Evolutionary conservation across 2,797 vertebrate genomes (phyloP).

Genomic region (Rhinoraja longicauda): DNA sequence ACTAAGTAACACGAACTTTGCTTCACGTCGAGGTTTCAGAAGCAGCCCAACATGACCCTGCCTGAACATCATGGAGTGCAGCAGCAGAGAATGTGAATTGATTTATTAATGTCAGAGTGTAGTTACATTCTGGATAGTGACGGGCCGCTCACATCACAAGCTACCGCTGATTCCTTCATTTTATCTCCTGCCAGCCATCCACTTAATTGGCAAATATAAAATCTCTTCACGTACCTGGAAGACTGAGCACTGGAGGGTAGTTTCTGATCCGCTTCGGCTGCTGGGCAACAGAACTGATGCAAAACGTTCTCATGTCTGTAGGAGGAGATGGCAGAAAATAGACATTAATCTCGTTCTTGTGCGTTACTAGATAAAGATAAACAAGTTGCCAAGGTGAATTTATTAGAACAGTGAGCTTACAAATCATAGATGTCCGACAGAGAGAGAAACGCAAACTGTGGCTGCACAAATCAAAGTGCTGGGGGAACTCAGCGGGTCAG

Average conservation of each 20-base stretch:
- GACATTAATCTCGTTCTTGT: slow-evolving; percentile 37
- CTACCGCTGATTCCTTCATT: background rate
- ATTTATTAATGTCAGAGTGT: background rate
- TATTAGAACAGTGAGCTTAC: background rate
- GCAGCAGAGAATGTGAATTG: background rate
- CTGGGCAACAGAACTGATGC: slow-evolving; percentile 97
- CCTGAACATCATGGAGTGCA: background rate
- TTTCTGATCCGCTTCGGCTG: slow-evolving; percentile 82
- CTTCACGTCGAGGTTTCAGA: background rate
- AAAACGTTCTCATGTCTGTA: slow-evolving; percentile 90
- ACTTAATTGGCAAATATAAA: slow-evolving; percentile 39
- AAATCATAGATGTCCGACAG: background rate
- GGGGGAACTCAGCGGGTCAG: too few relatives aligned
- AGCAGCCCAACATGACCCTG: background rate
- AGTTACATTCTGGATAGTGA: background rate
- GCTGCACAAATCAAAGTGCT: too few relatives aligned
- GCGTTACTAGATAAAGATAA: background rate
- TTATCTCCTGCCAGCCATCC: background rate
- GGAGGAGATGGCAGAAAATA: slow-evolving; percentile 40
- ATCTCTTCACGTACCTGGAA: slow-evolving; percentile 12
- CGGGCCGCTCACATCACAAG: too few relatives aligned
- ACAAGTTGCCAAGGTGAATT: background rate
- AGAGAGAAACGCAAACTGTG: background rate
- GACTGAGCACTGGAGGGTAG: slow-evolving; percentile 53
- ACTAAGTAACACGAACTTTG: too few relatives aligned